Percentiles rank a stretch among this genome's conserved stretches.
Conservation (phyloP, 2,797 vertebrate species). For the Crocodylus rhombifer region DNA sequence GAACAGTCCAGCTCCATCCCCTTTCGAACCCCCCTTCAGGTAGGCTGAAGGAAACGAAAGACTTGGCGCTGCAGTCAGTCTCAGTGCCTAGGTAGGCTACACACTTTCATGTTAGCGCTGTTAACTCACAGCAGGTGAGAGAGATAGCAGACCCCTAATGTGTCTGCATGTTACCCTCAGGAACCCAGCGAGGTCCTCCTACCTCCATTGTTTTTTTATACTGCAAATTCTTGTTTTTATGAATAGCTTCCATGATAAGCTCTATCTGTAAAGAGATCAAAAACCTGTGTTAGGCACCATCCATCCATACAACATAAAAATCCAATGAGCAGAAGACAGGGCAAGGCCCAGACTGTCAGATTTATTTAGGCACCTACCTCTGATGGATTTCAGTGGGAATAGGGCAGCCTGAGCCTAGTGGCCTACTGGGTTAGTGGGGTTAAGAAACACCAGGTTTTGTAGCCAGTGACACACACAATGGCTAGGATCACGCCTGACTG, state of each 20-base stretch:
- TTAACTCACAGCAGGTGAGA: fast-evolving
- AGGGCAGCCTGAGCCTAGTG: too few relatives aligned
- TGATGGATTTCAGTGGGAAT: not conserved
- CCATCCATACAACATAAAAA: not conserved
- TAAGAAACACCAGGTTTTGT: too few relatives aligned
- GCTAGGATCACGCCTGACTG: too few relatives aligned
- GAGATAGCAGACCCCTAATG: not conserved
- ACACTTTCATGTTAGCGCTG: not conserved
- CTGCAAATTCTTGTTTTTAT: constrained; percentile 90
- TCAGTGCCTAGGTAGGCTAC: not conserved
- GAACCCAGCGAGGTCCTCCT: constrained; percentile 51
- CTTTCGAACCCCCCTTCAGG: too few relatives aligned
- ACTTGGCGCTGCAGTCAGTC: not conserved
- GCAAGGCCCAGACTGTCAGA: fast-evolving
- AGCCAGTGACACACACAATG: too few relatives aligned
- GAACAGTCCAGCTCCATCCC: too few relatives aligned
- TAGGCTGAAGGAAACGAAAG: not conserved
- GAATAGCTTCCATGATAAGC: constrained; percentile 89
- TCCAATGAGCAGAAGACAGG: not conserved
- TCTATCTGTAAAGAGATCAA: constrained; percentile 86
- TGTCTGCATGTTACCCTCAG: too few relatives aligned
- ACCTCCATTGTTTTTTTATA: constrained; percentile 96
- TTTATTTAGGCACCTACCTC: not conserved
- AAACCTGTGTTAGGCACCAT: not conserved
- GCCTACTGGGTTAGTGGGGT: too few relatives aligned